These are phyloP conservation scores for Phaedon cochleariae DNA, from an alignment of 2,888 invertebrate species.

Conservation along the genomic window DNA sequence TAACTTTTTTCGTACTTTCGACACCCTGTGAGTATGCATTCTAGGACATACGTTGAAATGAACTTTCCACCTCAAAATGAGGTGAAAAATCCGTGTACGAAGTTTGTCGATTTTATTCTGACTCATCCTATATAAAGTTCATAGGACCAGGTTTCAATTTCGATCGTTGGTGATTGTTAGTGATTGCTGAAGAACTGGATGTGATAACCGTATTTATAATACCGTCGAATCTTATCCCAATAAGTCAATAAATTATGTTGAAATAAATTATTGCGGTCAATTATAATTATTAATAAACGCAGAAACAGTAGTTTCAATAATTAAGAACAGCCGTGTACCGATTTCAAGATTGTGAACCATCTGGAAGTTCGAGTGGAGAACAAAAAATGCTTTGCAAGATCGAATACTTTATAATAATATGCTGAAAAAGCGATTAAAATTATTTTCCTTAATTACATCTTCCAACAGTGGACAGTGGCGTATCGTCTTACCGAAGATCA, in stretches of 20 bases:
- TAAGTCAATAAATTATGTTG: constrained; percentile 34
- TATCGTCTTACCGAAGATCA: too few species aligned
- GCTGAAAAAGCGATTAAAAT: constrained; percentile 50
- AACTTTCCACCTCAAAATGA: too few species aligned
- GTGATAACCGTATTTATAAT: neutral
- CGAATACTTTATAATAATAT: constrained; percentile 34
- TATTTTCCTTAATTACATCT: constrained; percentile 57
- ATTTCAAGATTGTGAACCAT: constrained; percentile 34
- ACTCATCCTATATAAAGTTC: too few species aligned
- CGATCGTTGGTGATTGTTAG: neutral
- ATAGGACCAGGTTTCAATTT: too few species aligned
- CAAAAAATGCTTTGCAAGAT: constrained; percentile 24
- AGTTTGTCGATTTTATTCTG: too few species aligned
- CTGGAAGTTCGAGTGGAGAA: constrained; percentile 25
- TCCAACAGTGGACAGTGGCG: constrained; percentile 21
- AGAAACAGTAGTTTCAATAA: constrained; percentile 37
- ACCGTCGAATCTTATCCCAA: constrained; percentile 17
- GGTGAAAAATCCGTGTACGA: too few species aligned
- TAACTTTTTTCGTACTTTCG: too few species aligned
- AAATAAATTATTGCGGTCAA: constrained; percentile 36
- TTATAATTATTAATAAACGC: constrained; percentile 35
- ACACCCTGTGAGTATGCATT: too few species aligned
- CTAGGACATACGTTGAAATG: too few species aligned
- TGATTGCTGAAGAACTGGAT: neutral
- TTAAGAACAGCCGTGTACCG: constrained; percentile 33